Conservation (phyloP, 2,888 invertebrate species). For the Dynastes hyllus region DNA sequence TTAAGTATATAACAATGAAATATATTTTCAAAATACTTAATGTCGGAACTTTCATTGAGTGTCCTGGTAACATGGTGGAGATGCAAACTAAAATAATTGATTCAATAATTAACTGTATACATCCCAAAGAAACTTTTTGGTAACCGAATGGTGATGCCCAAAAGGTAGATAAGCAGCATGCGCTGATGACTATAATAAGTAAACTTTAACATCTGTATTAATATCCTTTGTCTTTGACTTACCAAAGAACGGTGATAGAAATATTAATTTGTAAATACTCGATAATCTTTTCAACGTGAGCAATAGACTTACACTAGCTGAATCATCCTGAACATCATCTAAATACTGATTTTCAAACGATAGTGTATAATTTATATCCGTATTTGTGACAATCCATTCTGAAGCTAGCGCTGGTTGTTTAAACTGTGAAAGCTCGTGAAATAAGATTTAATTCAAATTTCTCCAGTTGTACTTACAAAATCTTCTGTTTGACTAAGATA, state of each 20-base stretch:
- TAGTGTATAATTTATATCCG: not conserved
- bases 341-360: not conserved
- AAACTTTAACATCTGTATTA: not conserved
- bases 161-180: slow-evolving; percentile 64
- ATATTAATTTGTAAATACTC: slow-evolving; percentile 61
- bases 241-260: slow-evolving; percentile 67
- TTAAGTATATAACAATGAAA: slow-evolving; percentile 39
- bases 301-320: slow-evolving; percentile 59
- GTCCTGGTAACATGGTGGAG: slow-evolving; percentile 62
- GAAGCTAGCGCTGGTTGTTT: slow-evolving; percentile 4
- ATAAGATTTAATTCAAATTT: not conserved
- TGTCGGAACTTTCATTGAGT: slow-evolving; percentile 64
- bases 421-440: not conserved
- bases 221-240: slow-evolving; percentile 38
- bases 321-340: slow-evolving; percentile 53
- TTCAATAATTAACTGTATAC: slow-evolving; percentile 64
- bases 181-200: slow-evolving; percentile 64
- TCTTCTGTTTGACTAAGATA: not conserved
- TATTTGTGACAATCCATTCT: not conserved
- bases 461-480: not conserved
- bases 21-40: slow-evolving; percentile 60
- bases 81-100: slow-evolving; percentile 62
- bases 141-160: slow-evolving; percentile 66
- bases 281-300: slow-evolving; percentile 63
- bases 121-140: slow-evolving; percentile 64